Evolutionary conservation across 2,113 vertebrate genomes (phyloP).

Genomic region (Muscicapa adusta): DNA sequence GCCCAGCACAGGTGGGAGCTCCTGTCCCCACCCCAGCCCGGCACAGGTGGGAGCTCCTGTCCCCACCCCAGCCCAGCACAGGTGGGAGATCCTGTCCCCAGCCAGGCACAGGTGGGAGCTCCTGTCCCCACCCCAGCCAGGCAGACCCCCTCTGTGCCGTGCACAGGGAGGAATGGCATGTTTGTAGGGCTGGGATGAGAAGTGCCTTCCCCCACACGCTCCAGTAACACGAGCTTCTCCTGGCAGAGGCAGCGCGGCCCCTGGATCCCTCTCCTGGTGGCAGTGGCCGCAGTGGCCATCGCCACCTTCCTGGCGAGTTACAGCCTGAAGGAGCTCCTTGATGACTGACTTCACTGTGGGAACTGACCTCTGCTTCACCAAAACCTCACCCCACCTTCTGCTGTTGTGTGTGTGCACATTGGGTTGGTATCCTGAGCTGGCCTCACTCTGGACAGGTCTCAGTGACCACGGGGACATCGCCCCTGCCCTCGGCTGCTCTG

Average conservation of each 20-base stretch:
- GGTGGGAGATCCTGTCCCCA: too few species aligned
- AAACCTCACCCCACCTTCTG: fast-evolving
- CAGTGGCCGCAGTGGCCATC: conserved; percentile 33
- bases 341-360: background rate
- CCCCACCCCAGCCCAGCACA: too few species aligned
- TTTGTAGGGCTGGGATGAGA: background rate
- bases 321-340: background rate
- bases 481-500: background rate
- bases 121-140: background rate
- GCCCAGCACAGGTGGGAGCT: background rate
- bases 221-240: background rate
- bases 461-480: background rate
- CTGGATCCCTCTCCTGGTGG: conserved; percentile 64
- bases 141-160: background rate
- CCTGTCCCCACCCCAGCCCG: background rate
- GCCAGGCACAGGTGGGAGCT: conserved; percentile 49
- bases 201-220: background rate
- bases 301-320: conserved; percentile 56
- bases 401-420: fast-evolving
- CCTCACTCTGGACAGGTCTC: background rate
- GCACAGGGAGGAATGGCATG: fast-evolving
- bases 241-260: conserved; percentile 39
- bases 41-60: too few species aligned
- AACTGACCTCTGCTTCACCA: background rate
- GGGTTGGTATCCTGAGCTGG: background rate